Conservation (phyloP, 2,113 vertebrate species). For the Ardeotis arabs region DNA sequence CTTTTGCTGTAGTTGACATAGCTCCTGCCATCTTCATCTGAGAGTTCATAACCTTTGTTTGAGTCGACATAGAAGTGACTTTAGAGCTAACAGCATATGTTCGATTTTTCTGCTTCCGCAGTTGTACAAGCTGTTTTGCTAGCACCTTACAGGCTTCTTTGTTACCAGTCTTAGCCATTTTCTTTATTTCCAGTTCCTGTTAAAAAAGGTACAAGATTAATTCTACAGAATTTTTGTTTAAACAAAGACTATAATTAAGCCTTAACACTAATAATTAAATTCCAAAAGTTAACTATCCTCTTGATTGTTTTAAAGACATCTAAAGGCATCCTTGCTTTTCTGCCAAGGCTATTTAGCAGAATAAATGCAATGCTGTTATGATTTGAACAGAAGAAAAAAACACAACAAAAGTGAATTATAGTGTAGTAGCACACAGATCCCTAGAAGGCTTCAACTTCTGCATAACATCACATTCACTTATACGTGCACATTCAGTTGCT, state of each 20-base stretch:
- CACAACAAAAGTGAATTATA: background rate
- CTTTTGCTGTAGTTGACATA: conserved; percentile 95
- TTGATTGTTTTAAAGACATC: background rate
- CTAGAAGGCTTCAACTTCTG: background rate
- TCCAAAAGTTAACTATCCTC: background rate
- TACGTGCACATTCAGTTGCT: background rate
- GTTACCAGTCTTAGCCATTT: conserved; percentile 97
- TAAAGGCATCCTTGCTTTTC: background rate
- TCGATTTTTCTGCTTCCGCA: conserved; percentile 93
- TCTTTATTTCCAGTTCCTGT: conserved; percentile 98
- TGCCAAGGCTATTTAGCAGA: background rate
- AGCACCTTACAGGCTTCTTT: conserved; percentile 95
- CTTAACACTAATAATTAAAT: background rate
- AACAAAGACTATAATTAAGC: background rate
- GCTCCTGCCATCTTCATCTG: conserved; percentile 99
- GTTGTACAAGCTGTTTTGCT: conserved; percentile 94
- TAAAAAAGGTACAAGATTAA: background rate
- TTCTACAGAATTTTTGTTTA: background rate
- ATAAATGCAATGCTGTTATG: background rate
- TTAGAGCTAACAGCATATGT: conserved; percentile 97
- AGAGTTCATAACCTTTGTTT: conserved; percentile 98
- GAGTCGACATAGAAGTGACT: conserved; percentile 95
- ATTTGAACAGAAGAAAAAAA: background rate
- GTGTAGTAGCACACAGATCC: background rate
- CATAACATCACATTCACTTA: background rate